Conservation (phyloP, 1,140 invertebrate genomes). For the Thrips palmi region DNA sequence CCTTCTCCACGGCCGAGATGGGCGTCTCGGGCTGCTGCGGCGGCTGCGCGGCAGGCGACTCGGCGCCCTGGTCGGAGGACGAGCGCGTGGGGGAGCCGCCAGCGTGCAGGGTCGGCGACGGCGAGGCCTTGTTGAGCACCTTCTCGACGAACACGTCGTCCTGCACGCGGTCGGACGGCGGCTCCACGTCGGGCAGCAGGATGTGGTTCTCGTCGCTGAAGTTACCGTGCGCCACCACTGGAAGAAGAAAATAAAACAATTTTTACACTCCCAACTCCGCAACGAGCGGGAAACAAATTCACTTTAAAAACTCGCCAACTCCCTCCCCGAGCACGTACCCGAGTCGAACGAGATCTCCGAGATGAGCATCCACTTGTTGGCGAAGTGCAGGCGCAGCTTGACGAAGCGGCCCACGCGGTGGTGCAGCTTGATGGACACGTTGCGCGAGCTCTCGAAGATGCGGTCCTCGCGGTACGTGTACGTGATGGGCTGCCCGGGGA, state of each 20-base stretch:
- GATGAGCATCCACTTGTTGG: conserved; percentile 73
- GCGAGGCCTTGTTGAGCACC: conserved; percentile 20
- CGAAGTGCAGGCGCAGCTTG: conserved; percentile 61
- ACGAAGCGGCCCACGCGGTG: conserved; percentile 66
- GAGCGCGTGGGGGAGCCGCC: neutral
- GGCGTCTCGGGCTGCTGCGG: conserved; percentile 23
- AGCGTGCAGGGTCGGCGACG: conserved; percentile 3
- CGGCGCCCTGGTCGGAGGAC: conserved; percentile 15
- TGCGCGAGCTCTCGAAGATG: conserved; percentile 62
- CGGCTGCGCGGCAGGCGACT: conserved; percentile 22
- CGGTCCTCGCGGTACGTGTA: conserved; percentile 60
- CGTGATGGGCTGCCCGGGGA: conserved; percentile 50
- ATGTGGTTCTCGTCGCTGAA: conserved; percentile 41
- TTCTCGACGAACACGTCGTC: conserved; percentile 31
- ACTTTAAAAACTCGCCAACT: conserved; percentile 1
- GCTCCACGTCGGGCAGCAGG: conserved; percentile 22
- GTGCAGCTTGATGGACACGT: conserved; percentile 67
- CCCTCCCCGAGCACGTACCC: conserved; percentile 28
- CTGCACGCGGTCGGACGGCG: conserved; percentile 23
- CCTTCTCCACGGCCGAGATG: conserved; percentile 42
- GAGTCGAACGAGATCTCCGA: conserved; percentile 73
- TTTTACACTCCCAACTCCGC: no score
- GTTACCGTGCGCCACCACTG: conserved; percentile 53
- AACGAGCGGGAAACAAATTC: no score
- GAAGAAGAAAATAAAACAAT: conserved; percentile 13